Evolutionary conservation across 2,888 invertebrate genomes (phyloP).

Genomic region (Himalopsyche anomala): DNA sequence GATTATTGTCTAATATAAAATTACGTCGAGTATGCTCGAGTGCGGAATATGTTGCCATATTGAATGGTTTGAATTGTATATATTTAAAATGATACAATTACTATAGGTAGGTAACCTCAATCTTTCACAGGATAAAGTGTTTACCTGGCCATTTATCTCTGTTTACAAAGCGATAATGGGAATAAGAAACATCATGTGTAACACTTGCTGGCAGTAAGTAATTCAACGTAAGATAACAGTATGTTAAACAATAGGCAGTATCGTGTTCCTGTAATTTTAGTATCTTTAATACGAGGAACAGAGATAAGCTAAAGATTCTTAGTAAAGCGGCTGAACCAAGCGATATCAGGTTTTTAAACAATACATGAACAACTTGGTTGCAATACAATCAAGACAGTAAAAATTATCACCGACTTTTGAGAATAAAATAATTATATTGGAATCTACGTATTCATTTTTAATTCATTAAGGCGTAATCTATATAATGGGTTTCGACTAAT

Average conservation of each 20-base stretch:
- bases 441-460: too few relatives aligned
- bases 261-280: slow-evolving; percentile 7
- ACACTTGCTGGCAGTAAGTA: neutral
- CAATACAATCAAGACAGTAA: neutral
- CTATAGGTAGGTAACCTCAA: too few relatives aligned
- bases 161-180: neutral
- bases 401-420: too few relatives aligned
- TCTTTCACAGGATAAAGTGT: neutral
- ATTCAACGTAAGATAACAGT: neutral
- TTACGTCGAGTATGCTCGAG: too few relatives aligned
- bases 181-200: neutral
- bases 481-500: too few relatives aligned
- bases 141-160: neutral
- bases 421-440: too few relatives aligned
- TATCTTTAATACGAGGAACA: neutral
- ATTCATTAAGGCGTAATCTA: too few relatives aligned
- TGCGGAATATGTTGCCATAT: too few relatives aligned
- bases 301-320: slow-evolving; percentile 23
- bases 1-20: too few relatives aligned
- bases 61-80: too few relatives aligned
- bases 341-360: neutral
- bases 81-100: too few relatives aligned
- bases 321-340: neutral
- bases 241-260: slow-evolving; percentile 16
- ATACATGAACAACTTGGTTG: neutral